These are phyloP conservation scores for Aulostomus chinensis DNA, from an alignment of 2,797 vertebrate species.

Conservation along the genomic window DNA sequence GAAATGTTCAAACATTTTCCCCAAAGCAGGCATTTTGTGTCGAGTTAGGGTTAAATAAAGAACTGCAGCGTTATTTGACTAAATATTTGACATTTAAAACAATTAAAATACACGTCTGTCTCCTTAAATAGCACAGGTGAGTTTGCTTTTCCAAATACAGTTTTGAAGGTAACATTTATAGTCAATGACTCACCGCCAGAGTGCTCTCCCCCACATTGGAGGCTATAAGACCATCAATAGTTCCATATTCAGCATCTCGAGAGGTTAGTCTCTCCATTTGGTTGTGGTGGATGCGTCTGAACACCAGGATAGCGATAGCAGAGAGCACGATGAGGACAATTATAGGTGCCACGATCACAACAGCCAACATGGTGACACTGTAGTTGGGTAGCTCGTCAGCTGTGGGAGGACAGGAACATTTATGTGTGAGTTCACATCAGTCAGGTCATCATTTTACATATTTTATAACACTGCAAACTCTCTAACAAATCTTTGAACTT, in stretches of 20 bases:
- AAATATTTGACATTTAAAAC: too few species aligned
- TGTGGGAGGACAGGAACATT: conserved; percentile 55
- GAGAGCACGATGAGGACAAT: conserved; percentile 88
- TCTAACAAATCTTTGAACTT: too few species aligned
- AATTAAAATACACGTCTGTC: neutral
- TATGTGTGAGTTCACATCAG: neutral
- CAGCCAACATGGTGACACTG: conserved; percentile 85
- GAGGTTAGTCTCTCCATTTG: conserved; percentile 93
- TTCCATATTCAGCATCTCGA: conserved; percentile 93
- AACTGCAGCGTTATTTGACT: neutral
- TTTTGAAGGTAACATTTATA: neutral
- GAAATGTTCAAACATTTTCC: neutral
- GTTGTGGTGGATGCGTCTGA: conserved; percentile 88
- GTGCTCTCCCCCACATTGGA: conserved; percentile 98
- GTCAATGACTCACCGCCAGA: conserved; percentile 87
- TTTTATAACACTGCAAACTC: neutral
- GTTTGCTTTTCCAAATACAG: neutral
- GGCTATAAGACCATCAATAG: conserved; percentile 95
- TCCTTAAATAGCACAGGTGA: too few species aligned
- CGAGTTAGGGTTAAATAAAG: too few species aligned
- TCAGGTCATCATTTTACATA: neutral
- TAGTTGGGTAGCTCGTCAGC: conserved; percentile 81
- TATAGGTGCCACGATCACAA: conserved; percentile 87
- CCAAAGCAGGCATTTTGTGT: neutral
- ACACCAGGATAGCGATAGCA: conserved; percentile 84